These are phyloP conservation scores for Perccottus glenii DNA, from an alignment of 2,113 vertebrate species.

Conservation along the genomic window DNA sequence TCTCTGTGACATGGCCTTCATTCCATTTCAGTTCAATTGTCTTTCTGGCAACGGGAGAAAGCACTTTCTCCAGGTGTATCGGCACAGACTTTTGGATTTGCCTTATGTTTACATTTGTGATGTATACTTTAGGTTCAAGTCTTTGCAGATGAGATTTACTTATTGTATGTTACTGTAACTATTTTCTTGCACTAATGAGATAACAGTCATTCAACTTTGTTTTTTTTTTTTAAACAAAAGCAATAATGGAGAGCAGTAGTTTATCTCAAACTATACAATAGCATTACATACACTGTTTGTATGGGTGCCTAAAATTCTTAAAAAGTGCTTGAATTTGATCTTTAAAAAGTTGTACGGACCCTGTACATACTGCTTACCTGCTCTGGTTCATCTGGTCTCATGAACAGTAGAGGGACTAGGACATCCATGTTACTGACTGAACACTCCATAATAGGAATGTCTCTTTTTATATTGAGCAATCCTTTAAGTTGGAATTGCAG, in stretches of 20 bases:
- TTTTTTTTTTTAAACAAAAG: no score
- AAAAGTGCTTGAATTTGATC: background rate
- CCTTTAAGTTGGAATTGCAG: background rate
- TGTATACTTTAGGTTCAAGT: background rate
- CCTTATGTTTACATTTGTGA: background rate
- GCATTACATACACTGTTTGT: no score
- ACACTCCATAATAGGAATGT: no score
- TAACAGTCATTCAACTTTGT: constrained; percentile 20
- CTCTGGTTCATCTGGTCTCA: background rate
- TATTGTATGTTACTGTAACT: constrained; percentile 11
- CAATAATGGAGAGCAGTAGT: no score
- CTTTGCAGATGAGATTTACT: background rate
- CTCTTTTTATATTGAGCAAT: no score
- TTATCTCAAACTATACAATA: background rate
- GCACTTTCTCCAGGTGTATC: constrained; percentile 29
- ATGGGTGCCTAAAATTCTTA: constrained; percentile 1
- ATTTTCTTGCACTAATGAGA: constrained; percentile 11
- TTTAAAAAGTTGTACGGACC: no score
- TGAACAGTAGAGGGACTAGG: no score
- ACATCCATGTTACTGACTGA: no score
- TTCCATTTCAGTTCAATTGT: constrained; percentile 34
- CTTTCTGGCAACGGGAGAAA: constrained; percentile 22
- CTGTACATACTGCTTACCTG: background rate
- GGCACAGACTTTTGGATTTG: background rate
- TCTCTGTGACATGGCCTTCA: constrained; percentile 43